These are phyloP conservation scores for Rutpela maculata DNA, from an alignment of 2,888 invertebrate species.

Conservation along the genomic window DNA sequence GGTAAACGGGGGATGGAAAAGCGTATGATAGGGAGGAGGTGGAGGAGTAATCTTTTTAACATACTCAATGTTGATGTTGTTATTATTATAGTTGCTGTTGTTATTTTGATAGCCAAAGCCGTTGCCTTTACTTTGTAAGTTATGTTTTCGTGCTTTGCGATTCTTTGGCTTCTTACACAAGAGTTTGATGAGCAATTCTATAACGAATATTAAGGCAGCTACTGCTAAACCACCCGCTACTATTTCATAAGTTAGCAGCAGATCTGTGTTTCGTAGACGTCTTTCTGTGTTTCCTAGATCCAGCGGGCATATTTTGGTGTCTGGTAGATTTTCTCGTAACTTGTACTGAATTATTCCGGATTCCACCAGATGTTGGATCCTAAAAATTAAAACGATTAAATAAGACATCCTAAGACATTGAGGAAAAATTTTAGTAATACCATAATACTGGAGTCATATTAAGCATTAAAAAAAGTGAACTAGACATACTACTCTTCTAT, in stretches of 20 bases:
- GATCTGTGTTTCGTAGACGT: slow-evolving; percentile 84
- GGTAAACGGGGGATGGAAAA: slow-evolving; percentile 74
- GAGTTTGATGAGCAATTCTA: slow-evolving; percentile 76
- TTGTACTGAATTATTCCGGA: slow-evolving; percentile 85
- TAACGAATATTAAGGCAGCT: slow-evolving; percentile 79
- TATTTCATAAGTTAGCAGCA: slow-evolving; percentile 87
- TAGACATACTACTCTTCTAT: no score
- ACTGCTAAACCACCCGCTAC: slow-evolving; percentile 83
- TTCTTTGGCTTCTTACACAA: slow-evolving; percentile 33
- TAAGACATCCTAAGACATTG: not conserved
- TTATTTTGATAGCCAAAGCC: not conserved
- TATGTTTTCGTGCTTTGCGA: slow-evolving; percentile 21
- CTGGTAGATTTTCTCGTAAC: slow-evolving; percentile 80
- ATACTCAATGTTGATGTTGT: slow-evolving; percentile 48
- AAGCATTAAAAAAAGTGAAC: no score
- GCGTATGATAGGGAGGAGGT: slow-evolving; percentile 82
- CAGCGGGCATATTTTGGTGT: slow-evolving; percentile 87
- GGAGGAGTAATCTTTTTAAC: slow-evolving; percentile 66
- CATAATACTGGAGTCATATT: no score
- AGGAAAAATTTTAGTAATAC: no score
- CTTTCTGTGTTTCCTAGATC: slow-evolving; percentile 88
- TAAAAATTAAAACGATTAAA: slow-evolving; percentile 71
- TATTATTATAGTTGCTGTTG: slow-evolving; percentile 51
- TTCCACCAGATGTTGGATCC: slow-evolving; percentile 82
- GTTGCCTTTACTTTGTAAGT: slow-evolving; percentile 2